Conservation (phyloP, 2,888 invertebrate genomes). For the Incurvaria masculella region DNA sequence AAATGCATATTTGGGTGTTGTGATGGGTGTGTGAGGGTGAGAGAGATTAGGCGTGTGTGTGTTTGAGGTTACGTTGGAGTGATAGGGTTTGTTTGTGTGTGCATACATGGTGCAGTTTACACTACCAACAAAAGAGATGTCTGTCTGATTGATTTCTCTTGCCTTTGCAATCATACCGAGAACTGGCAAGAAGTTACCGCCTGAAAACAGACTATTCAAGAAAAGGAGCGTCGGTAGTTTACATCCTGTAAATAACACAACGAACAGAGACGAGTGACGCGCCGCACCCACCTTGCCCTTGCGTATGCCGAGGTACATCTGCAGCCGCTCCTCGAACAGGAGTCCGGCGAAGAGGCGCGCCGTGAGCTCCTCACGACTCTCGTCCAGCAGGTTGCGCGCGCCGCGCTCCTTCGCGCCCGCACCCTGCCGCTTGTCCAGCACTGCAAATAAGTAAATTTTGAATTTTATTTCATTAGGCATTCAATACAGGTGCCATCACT, state of each 20-base stretch:
- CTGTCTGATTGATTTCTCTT: neutral
- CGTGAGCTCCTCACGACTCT: constrained; percentile 60
- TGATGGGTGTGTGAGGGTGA: no score
- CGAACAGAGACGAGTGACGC: neutral
- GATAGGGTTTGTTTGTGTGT: no score
- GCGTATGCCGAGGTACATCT: constrained; percentile 70
- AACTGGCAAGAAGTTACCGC: neutral
- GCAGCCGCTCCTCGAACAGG: constrained; percentile 65
- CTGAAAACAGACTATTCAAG: no score
- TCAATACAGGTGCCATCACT: no score
- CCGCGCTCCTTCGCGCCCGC: constrained; percentile 31
- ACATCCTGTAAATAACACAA: constrained; percentile 1
- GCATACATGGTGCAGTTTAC: no score
- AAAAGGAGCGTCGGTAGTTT: no score
- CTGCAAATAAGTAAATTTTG: no score
- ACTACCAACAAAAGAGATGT: no score
- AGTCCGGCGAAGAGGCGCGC: constrained; percentile 63
- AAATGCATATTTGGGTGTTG: no score
- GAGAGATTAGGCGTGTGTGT: no score
- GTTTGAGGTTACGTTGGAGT: no score
- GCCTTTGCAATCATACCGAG: neutral
- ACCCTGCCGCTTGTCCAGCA: constrained; percentile 47
- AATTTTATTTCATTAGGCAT: no score
- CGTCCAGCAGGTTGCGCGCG: constrained; percentile 49
- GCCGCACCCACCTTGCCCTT: constrained; percentile 73